These are phyloP conservation scores for Camptogramma bilineatum DNA, from an alignment of 2,888 invertebrate species.

Conservation along the genomic window DNA sequence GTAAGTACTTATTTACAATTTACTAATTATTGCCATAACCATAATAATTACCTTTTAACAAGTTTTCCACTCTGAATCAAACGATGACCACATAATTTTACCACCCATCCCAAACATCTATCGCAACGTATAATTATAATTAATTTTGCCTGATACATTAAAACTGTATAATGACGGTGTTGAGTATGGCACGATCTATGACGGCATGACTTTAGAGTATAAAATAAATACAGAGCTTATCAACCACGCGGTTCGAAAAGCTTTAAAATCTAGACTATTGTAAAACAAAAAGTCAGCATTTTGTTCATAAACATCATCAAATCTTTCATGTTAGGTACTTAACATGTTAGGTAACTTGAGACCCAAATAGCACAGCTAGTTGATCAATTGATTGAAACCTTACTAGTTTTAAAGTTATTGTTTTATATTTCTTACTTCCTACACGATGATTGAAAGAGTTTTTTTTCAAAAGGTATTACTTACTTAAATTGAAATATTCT, in stretches of 20 bases:
- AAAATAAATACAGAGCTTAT: neutral
- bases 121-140: constrained; percentile 68
- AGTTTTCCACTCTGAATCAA: constrained; percentile 29
- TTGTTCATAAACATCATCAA: too few relatives aligned
- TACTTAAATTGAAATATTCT: too few relatives aligned
- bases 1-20: neutral
- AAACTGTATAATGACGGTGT: constrained; percentile 59
- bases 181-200: constrained; percentile 62
- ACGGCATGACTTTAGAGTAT: constrained; percentile 51
- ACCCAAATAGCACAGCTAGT: too few relatives aligned
- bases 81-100: constrained; percentile 28
- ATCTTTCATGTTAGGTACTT: too few relatives aligned
- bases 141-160: constrained; percentile 66
- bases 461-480: too few relatives aligned
- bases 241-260: neutral
- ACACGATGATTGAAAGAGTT: too few relatives aligned
- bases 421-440: neutral
- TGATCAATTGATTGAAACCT: too few relatives aligned
- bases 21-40: neutral
- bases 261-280: neutral
- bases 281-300: too few relatives aligned
- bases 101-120: constrained; percentile 34
- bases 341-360: too few relatives aligned
- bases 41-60: constrained; percentile 17
- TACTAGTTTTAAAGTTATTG: too few relatives aligned